These are phyloP conservation scores for Bagarius yarrelli DNA, from an alignment of 2,113 vertebrate genomes.

Conservation along the genomic window DNA sequence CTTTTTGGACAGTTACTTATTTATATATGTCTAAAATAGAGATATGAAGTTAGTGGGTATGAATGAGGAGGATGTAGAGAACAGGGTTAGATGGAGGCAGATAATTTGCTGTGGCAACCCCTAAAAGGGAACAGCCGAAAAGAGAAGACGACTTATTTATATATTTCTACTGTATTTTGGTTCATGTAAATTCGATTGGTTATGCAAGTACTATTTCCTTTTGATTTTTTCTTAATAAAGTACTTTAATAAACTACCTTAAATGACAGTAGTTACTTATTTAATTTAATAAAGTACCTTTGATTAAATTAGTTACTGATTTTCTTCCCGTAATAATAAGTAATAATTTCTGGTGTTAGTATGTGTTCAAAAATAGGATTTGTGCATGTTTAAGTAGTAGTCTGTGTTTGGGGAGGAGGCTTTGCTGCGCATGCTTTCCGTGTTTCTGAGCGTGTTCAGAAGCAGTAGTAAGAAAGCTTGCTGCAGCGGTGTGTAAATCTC, in stretches of 20 bases:
- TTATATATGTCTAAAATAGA: not conserved
- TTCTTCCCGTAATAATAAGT: not conserved
- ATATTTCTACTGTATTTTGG: not conserved
- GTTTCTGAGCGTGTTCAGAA: conserved; percentile 71
- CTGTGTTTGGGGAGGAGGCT: not conserved
- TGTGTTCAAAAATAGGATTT: conserved; percentile 14
- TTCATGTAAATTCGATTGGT: not conserved
- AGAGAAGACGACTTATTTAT: no score
- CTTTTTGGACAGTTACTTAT: not conserved
- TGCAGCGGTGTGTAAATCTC: conserved; percentile 63
- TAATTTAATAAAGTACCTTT: not conserved
- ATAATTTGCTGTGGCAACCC: no score
- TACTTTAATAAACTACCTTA: no score
- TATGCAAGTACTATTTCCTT: not conserved
- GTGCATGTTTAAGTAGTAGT: conserved; percentile 7
- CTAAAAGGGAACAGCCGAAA: no score
- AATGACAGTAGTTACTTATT: not conserved
- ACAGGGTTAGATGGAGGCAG: no score
- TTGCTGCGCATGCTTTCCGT: conserved; percentile 59
- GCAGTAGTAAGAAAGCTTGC: conserved; percentile 68
- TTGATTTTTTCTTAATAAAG: not conserved
- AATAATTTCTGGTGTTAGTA: not conserved
- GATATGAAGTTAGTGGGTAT: no score
- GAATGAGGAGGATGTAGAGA: no score
- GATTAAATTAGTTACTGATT: not conserved